Evolutionary conservation across 2,888 invertebrate species (phyloP).

Genomic region (Urechis unicinctus): DNA sequence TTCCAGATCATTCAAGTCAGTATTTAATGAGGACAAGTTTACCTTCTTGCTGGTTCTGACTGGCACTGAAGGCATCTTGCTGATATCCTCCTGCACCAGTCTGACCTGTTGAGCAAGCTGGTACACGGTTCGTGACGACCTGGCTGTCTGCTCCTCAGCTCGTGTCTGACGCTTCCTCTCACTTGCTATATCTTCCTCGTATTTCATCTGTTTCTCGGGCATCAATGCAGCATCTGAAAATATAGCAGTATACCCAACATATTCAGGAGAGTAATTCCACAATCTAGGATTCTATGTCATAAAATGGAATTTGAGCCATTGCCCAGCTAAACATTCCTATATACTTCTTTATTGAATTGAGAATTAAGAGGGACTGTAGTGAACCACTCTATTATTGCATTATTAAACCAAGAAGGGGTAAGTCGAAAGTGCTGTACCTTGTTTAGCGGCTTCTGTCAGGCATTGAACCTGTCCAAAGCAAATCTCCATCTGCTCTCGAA

Average conservation of each 20-base stretch:
- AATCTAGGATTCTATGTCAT: no score
- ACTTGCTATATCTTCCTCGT: constrained; percentile 31
- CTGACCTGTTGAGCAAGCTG: constrained; percentile 36
- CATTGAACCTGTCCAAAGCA: constrained; percentile 34
- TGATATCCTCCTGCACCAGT: constrained; percentile 31
- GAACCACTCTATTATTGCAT: no score
- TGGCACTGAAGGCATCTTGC: constrained; percentile 18
- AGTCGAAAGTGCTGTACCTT: no score
- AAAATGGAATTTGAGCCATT: no score
- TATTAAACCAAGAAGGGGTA: no score
- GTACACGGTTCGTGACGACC: constrained; percentile 34
- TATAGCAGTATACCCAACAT: not conserved
- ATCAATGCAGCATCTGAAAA: not conserved
- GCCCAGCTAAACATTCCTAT: no score
- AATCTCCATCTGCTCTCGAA: constrained; percentile 34
- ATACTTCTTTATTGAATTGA: no score
- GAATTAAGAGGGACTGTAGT: no score
- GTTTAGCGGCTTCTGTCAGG: constrained; percentile 23
- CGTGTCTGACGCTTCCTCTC: constrained; percentile 25
- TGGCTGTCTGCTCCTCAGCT: constrained; percentile 31
- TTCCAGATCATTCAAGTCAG: no score
- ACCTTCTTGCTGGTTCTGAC: constrained; percentile 33
- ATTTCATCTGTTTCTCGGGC: not conserved
- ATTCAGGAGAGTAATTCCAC: not conserved
- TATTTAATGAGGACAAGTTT: no score